Evolutionary conservation across 1,140 invertebrate species (phyloP).

Genomic region (Penaeus chinensis): DNA sequence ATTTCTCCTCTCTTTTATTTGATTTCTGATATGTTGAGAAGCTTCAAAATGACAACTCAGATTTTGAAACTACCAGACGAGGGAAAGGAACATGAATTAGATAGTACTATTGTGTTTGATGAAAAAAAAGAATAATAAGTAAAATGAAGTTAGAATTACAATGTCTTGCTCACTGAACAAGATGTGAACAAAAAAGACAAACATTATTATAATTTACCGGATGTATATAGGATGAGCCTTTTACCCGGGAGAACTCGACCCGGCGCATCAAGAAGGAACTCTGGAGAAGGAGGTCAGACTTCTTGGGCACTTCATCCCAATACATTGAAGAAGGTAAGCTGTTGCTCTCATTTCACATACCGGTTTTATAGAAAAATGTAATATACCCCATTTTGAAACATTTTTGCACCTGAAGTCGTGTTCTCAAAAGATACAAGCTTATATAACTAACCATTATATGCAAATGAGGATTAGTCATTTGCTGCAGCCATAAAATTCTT

Average conservation of each 20-base stretch:
- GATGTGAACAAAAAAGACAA: no score
- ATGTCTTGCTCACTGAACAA: no score
- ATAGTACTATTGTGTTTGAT: no score
- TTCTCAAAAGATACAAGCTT: not conserved
- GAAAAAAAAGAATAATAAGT: no score
- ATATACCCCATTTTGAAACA: not conserved
- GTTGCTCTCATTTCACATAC: not conserved
- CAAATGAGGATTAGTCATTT: not conserved
- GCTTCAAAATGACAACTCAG: no score
- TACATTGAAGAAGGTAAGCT: slow-evolving; percentile 68
- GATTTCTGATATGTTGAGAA: no score
- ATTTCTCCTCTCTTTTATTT: no score
- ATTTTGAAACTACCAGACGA: no score
- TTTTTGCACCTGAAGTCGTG: not conserved
- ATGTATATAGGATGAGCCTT: slow-evolving; percentile 42
- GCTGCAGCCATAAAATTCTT: slow-evolving; percentile 76
- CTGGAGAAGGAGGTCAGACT: slow-evolving; percentile 84
- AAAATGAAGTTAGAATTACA: no score
- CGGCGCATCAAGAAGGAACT: slow-evolving; percentile 88
- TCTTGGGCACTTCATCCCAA: slow-evolving; percentile 76
- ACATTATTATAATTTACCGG: not conserved
- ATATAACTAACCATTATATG: not conserved
- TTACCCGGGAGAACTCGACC: slow-evolving; percentile 75
- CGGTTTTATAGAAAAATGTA: not conserved
- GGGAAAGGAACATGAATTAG: no score